Base-by-base conservation (phyloP, 2,797 vertebrate species). In the Eurystomus glaucurus region DNA sequence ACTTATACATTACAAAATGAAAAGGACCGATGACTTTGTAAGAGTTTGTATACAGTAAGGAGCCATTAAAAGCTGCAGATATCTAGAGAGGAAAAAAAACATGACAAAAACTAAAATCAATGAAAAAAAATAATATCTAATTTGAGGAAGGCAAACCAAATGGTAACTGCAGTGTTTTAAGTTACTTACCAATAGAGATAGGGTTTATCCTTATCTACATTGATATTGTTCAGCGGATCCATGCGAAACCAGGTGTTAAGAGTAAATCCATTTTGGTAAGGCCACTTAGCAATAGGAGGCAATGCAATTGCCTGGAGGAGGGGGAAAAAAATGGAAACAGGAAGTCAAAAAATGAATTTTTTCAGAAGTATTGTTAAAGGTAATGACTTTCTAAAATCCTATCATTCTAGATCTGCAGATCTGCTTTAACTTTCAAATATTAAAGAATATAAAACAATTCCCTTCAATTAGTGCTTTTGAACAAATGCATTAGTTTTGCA, bases 281-380 rank as follows among this genome's bases (percentile, higher is more conserved):
- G 99, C 99, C 99, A 99, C 99, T 99, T 99, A 97, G 99, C 99
- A 98, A 99, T 99, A 86, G 99, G 99, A 98, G 99, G 99, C 98
- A 99, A 99, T 77, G 99, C 99, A 97, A 99, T 99, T 94, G 99
- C 99, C 99, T 99, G 25, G 20, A 68, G 35, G 14, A 19, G 5
- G 1, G 5, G 4, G 6, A 96, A 85, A n/a, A 90, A 93, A 58
- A 57, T 31, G 52, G 25, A 78, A 81, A 65, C 3, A 64, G 13
- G 13, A 81, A 74, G 25, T 74, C 1, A 91, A 70, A 57, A 45
- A 26, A 14, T 4, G 3, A 37, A 2, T 13, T 68, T 83, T 66
- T 88, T 64, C 3, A 74, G 15, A 79, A 69, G 58, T 39, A 85
- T 1, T 39, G 1, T 31, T 54, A 65, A 71, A 52, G 4, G 14